These are phyloP conservation scores for Crenichthys baileyi DNA, from an alignment of 2,797 vertebrate species.

Conservation along the genomic window DNA sequence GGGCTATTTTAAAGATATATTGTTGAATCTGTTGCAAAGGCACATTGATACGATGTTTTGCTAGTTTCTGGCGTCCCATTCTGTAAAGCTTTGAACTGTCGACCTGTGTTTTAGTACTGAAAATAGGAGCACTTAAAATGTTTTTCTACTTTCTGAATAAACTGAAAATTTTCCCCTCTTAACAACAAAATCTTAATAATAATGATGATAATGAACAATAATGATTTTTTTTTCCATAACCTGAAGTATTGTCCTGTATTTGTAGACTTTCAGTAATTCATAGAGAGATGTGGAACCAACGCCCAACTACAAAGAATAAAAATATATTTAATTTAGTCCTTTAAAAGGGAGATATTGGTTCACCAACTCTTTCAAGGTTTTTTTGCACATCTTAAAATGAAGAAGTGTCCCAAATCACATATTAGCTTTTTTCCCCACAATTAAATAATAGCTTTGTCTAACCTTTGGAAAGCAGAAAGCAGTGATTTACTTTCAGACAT, in stretches of 20 bases:
- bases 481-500: neutral
- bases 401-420: neutral
- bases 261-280: too few species aligned
- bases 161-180: too few species aligned
- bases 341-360: neutral
- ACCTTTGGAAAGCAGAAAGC: neutral
- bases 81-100: neutral
- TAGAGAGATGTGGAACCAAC: too few species aligned
- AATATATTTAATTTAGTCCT: too few species aligned
- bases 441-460: neutral
- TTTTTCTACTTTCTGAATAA: neutral
- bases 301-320: too few species aligned
- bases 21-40: neutral
- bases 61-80: neutral
- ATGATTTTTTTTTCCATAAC: too few species aligned
- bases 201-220: too few species aligned
- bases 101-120: neutral
- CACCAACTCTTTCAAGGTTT: neutral
- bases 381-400: neutral
- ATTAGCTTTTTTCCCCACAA: neutral
- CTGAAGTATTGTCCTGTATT: too few species aligned
- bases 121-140: neutral
- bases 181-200: too few species aligned
- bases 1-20: too few species aligned
- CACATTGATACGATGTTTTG: neutral